Conservation (phyloP, 2,797 vertebrate species). For the Xenopus petersii region DNA sequence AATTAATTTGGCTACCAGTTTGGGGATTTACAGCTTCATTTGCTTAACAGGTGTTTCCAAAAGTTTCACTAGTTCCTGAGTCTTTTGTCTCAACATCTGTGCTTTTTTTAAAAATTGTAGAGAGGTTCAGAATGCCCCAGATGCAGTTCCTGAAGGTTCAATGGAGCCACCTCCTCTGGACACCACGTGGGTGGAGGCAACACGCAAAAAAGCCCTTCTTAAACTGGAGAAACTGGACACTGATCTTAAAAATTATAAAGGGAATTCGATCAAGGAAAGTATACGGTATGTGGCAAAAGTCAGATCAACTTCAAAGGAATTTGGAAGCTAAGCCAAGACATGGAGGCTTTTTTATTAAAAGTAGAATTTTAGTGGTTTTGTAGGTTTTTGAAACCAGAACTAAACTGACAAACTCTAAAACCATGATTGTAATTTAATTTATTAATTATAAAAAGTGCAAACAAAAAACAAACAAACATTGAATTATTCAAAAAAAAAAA, state of each 20-base stretch:
- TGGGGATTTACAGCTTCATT: background rate
- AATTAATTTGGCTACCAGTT: too few species aligned
- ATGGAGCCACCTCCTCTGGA: slow-evolving; percentile 87
- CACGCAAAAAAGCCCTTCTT: slow-evolving; percentile 93
- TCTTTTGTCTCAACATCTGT: background rate
- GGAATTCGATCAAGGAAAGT: slow-evolving; percentile 98
- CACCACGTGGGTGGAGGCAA: slow-evolving; percentile 95
- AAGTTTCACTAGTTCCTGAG: background rate
- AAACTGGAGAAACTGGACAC: slow-evolving; percentile 98
- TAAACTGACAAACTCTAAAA: too few species aligned
- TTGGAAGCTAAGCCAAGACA: background rate
- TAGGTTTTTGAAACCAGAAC: too few species aligned
- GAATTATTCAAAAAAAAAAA: too few species aligned
- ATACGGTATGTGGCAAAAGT: slow-evolving; percentile 75
- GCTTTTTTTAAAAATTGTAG: slow-evolving; percentile 51
- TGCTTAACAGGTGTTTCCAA: background rate
- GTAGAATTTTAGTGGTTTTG: too few species aligned
- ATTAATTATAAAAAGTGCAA: too few species aligned
- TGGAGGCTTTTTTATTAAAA: too few species aligned
- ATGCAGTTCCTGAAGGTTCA: slow-evolving; percentile 83
- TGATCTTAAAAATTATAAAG: slow-evolving; percentile 96
- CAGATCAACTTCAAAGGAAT: background rate
- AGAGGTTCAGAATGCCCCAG: slow-evolving; percentile 82
- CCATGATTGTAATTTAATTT: too few species aligned
- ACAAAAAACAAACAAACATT: too few species aligned